Evolutionary conservation across 2,797 vertebrate species (phyloP), one percentile per base, ranked within the genome.

Genomic region (Crocidura indochinensis): DNA sequence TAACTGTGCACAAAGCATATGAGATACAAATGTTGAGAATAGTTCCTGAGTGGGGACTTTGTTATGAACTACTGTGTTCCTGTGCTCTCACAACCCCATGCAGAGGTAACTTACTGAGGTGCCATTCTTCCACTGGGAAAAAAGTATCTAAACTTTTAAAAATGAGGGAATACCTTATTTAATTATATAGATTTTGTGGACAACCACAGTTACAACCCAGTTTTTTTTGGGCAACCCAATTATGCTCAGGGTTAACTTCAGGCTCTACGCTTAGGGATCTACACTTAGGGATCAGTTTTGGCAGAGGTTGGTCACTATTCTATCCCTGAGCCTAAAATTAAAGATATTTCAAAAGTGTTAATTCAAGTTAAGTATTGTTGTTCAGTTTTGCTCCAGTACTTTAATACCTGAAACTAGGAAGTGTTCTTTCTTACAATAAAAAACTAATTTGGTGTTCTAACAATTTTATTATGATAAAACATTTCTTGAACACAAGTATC

Each of bases 291-390:
- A 53, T 53, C 51, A 53, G 4, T 53, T 17, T 17, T 53, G 51
- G 17, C 11, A 17, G 10, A 12, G 17, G 12, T 53, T 12, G 11
- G 51, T 12, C 17, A 53, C 51, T 17, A 53, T 53, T 38, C 38
- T 38, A 38, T 38, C 38, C 5, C 38, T 38, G 38, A 56, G 53
- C 11, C 11, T 19, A 19, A 11, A 6, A 11, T 11, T 56, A 56
- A 56, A 19, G 53, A 65, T 88, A 46, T 68, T 86, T 84, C 71
- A 68, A 93, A 95, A 46, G 49, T 68, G 17, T 38, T 10, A 67
- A n/a, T 67, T 90, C 67, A 62, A 81, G 24, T 49, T 87, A 80
- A 80, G 5, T 85, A 74, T 8, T 65, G 19, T 60, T 26, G 73
- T 51, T 91, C 47, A 17, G n/a, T 74, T 79, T 80, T 12, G 87